Evolutionary conservation across 1,140 invertebrate genomes (phyloP).

Genomic region (Pectinophora gossypiella): DNA sequence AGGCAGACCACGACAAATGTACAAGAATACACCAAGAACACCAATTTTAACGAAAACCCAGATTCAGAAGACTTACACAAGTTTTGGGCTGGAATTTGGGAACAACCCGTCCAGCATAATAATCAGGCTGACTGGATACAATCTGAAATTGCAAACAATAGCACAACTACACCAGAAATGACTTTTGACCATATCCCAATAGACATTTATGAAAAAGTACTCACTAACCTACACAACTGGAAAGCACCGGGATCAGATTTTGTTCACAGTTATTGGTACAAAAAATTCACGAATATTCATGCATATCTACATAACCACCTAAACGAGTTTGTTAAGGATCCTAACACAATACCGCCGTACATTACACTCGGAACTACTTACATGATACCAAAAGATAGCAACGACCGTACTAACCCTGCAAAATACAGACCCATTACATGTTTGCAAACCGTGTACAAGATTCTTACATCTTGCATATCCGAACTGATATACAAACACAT

Average conservation of each 20-base stretch:
- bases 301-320: constrained; percentile 6
- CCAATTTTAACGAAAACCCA: constrained; percentile 1
- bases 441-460: no score
- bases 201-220: constrained; percentile 4
- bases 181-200: constrained; percentile 5
- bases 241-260: constrained; percentile 19
- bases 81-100: constrained; percentile 5
- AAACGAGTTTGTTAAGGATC: constrained; percentile 13
- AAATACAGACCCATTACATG: constrained; percentile 21
- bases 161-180: background rate
- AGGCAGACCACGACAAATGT: background rate
- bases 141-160: background rate
- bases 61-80: constrained; percentile 4
- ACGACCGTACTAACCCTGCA: background rate
- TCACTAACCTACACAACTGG: constrained; percentile 15
- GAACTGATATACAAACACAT: constrained; percentile 19
- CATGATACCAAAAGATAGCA: constrained; percentile 17
- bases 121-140: background rate
- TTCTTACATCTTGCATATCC: constrained; percentile 19
- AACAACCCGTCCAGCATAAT: background rate
- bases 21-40: background rate
- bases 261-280: constrained; percentile 5
- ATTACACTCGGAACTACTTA: constrained; percentile 18
- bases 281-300: constrained; percentile 18
- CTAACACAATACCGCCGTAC: constrained; percentile 10